Conservation (phyloP, 2,113 vertebrate genomes). For the Poecile atricapillus region DNA sequence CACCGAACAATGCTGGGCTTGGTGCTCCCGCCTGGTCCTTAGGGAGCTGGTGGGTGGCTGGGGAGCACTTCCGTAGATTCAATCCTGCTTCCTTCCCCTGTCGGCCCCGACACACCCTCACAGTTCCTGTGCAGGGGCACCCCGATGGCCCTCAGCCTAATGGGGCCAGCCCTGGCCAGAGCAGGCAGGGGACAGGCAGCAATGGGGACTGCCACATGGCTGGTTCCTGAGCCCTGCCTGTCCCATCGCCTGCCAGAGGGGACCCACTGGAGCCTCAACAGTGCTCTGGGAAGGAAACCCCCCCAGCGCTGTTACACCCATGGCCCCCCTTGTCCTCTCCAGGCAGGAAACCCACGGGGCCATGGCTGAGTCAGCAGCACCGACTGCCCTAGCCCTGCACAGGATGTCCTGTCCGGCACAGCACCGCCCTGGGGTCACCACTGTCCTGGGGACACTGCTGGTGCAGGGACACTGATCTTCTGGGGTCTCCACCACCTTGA, state of each 20-base stretch:
- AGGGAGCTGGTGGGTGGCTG: background rate
- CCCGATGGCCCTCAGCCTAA: background rate
- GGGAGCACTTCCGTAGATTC: constrained; percentile 46
- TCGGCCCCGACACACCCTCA: background rate
- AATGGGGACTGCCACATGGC: background rate
- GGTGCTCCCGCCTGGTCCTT: background rate
- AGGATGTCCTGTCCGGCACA: background rate
- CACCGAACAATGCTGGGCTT: background rate
- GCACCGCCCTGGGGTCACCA: background rate
- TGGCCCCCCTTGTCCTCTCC: background rate
- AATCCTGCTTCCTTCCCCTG: constrained; percentile 28
- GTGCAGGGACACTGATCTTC: background rate
- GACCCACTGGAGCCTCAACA: fast-evolving
- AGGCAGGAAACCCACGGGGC: background rate
- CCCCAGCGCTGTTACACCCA: background rate
- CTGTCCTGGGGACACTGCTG: background rate
- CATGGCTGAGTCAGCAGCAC: background rate
- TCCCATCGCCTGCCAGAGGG: background rate
- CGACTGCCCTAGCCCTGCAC: background rate
- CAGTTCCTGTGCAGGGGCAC: background rate
- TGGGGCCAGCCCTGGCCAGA: background rate
- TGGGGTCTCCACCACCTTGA: background rate
- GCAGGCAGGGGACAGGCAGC: background rate
- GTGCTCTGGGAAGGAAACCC: background rate
- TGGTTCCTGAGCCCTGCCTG: background rate